phyloP scores from a whole-genome alignment of 2,113 vertebrate species.

The Corythoichthys haematopterus region DNA sequence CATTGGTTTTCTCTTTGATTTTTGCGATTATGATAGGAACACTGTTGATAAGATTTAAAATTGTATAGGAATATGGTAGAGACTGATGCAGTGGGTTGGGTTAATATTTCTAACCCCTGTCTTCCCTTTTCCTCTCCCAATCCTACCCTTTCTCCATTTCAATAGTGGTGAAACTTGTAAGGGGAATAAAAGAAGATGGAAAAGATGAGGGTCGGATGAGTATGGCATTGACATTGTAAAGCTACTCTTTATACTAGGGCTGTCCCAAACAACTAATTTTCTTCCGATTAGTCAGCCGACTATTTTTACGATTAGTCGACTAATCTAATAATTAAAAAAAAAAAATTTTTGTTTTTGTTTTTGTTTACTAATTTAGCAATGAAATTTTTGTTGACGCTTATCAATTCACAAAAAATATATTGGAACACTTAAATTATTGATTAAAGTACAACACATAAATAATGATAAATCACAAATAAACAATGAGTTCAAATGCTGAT shows the following conservation, averaged over 20 bases:
- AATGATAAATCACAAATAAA: too few species aligned
- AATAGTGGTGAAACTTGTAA: constrained; percentile 59
- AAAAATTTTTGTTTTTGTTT: too few species aligned
- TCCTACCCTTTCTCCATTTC: constrained; percentile 58
- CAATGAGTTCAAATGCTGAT: too few species aligned
- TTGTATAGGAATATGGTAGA: constrained; percentile 13
- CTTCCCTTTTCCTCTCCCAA: constrained; percentile 46
- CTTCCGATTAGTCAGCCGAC: too few species aligned
- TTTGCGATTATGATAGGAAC: not conserved
- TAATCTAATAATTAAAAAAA: too few species aligned
- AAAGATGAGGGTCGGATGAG: constrained; percentile 63
- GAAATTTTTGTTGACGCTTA: too few species aligned
- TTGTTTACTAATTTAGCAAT: too few species aligned
- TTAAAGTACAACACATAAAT: too few species aligned
- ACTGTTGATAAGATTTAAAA: not conserved
- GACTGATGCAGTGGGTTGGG: constrained; percentile 33
- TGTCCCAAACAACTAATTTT: too few species aligned
- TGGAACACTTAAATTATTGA: too few species aligned
- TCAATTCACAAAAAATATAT: too few species aligned
- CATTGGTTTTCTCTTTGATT: not conserved
- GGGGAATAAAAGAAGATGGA: constrained; percentile 59
- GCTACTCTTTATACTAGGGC: constrained; percentile 18
- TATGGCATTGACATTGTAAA: constrained; percentile 48
- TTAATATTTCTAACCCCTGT: constrained; percentile 47
- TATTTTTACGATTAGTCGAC: too few species aligned